These are phyloP conservation scores for Lates japonicus DNA, from an alignment of 2,797 vertebrate species.

Conservation along the genomic window DNA sequence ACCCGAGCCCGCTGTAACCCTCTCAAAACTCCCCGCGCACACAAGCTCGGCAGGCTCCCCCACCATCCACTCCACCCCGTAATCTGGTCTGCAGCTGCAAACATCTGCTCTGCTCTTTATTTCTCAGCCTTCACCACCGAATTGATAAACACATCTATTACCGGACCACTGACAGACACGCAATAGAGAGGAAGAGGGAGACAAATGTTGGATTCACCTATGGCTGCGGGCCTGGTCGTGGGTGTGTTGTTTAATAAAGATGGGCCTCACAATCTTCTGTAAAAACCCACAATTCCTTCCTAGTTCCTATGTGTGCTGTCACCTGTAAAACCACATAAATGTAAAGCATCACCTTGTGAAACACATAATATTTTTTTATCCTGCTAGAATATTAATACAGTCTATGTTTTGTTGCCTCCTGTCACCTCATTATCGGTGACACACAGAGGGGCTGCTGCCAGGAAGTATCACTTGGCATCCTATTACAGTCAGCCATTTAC, in stretches of 20 bases:
- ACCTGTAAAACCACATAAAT: constrained; percentile 29
- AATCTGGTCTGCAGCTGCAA: constrained; percentile 90
- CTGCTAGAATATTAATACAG: constrained; percentile 35
- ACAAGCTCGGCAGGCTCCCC: constrained; percentile 72
- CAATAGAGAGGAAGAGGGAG: constrained; percentile 69
- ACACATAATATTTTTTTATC: not conserved
- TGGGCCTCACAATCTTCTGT: constrained; percentile 17
- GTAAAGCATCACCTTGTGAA: constrained; percentile 3
- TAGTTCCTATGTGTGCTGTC: constrained; percentile 1
- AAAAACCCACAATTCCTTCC: constrained; percentile 31
- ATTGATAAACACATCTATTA: constrained; percentile 88
- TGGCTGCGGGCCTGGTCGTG: constrained; percentile 21
- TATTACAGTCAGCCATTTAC: constrained; percentile 76
- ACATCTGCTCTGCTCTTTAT: constrained; percentile 85
- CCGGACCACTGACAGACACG: constrained; percentile 79
- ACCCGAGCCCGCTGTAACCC: constrained; percentile 83
- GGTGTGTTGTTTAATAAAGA: constrained; percentile 28
- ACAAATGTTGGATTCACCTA: constrained; percentile 72
- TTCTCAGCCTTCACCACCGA: constrained; percentile 79
- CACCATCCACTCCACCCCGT: constrained; percentile 85
- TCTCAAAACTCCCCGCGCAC: constrained; percentile 64
- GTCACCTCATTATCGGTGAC: constrained; percentile 63
- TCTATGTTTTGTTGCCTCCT: constrained; percentile 40
- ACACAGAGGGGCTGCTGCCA: constrained; percentile 66
- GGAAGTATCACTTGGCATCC: constrained; percentile 80